A percentile compares a stretch with the other conserved stretches of the same genome.
phyloP scores from a whole-genome alignment of 2,113 vertebrate species.

The Mus spicilegus region DNA sequence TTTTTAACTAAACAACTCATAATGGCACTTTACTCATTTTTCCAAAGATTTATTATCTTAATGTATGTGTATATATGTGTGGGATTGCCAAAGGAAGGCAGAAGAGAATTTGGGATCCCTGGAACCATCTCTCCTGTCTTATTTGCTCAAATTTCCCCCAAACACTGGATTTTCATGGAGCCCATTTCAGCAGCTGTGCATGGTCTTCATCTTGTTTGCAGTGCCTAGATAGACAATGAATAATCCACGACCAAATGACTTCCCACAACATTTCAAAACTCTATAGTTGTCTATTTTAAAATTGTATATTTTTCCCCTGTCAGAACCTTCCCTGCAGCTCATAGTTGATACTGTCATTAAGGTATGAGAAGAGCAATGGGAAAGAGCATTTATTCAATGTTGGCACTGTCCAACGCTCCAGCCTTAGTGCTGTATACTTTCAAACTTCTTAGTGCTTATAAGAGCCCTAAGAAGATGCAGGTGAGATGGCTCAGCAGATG shows the following conservation, averaged over 20 bases:
- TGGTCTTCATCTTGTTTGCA: neutral
- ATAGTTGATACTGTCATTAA: neutral
- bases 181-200: neutral
- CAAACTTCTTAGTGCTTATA: neutral
- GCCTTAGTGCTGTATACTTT: neutral
- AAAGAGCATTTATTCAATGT: neutral
- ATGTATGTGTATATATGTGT: neutral
- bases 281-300: neutral
- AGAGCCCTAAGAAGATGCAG: neutral
- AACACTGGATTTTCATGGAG: neutral
- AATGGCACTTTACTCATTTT: neutral
- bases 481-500: neutral
- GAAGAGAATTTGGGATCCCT: neutral
- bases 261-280: constrained; percentile 36
- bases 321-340: neutral
- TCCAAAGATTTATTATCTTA: neutral
- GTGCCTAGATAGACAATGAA: neutral
- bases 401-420: neutral
- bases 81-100: neutral
- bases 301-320: neutral
- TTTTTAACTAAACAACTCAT: neutral
- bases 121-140: neutral
- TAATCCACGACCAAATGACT: neutral
- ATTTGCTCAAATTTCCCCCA: neutral
- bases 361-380: constrained; percentile 2